phyloP scores from a whole-genome alignment of 2,113 vertebrate species.

The Zapornia atra region DNA sequence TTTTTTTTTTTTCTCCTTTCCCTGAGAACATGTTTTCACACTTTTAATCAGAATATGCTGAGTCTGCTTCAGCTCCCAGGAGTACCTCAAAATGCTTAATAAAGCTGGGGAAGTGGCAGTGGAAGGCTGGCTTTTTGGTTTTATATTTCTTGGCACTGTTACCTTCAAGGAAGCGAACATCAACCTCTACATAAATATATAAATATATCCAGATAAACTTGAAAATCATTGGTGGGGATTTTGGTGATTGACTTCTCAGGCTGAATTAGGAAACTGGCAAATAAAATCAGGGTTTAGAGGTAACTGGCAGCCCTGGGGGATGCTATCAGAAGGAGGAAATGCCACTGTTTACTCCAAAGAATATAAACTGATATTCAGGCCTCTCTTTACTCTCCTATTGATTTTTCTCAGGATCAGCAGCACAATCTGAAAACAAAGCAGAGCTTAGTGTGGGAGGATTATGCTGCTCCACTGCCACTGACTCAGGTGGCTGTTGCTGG shows the following conservation, averaged over 20 bases:
- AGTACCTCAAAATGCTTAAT: neutral
- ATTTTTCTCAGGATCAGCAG: neutral
- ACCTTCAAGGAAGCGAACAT: neutral
- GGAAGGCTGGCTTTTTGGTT: neutral
- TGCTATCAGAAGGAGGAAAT: neutral
- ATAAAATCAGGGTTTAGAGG: neutral
- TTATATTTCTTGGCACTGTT: neutral
- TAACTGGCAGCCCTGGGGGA: neutral
- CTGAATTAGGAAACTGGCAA: neutral
- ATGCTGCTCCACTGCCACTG: neutral
- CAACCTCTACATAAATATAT: neutral
- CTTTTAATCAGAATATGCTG: conserved; percentile 15
- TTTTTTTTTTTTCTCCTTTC: neutral
- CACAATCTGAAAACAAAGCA: conserved; percentile 2
- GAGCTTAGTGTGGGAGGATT: neutral
- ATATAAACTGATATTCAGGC: neutral
- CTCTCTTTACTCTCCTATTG: neutral
- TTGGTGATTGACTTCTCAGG: neutral
- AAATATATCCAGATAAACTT: neutral
- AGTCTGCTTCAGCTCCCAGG: neutral
- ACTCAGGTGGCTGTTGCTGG: neutral
- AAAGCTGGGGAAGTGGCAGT: neutral
- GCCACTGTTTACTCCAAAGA: neutral
- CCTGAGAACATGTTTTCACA: neutral
- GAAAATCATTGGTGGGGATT: neutral